Evolutionary conservation across 2,888 invertebrate species (phyloP).

Genomic region (Hetaerina titia): DNA sequence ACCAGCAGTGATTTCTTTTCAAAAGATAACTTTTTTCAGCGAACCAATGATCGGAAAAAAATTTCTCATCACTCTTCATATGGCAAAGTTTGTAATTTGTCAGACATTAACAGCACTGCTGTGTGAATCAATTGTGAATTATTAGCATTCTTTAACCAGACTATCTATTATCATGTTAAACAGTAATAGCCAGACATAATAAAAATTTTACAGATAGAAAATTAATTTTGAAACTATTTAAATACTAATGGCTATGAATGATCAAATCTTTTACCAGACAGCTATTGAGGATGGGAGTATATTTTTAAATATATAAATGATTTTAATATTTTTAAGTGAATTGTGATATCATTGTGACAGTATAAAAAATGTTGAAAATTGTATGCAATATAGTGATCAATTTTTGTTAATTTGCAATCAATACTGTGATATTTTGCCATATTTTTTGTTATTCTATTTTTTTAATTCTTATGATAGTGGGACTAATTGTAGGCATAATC

Average conservation of each 20-base stretch:
- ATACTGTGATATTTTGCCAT: slow-evolving; percentile 5
- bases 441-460: neutral
- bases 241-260: neutral
- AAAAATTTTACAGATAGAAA: neutral
- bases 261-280: neutral
- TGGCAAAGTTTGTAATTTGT: slow-evolving; percentile 32
- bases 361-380: neutral
- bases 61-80: slow-evolving; percentile 5
- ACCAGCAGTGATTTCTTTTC: neutral
- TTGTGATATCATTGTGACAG: neutral
- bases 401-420: neutral
- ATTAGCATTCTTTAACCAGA: neutral
- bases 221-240: neutral
- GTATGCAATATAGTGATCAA: neutral
- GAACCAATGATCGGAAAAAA: neutral
- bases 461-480: neutral
- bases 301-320: neutral
- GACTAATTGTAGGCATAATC: neutral
- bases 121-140: neutral
- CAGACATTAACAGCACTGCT: slow-evolving; percentile 24
- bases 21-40: neutral
- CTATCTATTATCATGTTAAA: neutral
- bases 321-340: neutral
- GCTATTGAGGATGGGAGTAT: neutral
- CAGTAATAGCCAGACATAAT: neutral